A percentile compares a stretch with the other conserved stretches of the same genome.
Conservation (phyloP, 2,888 invertebrate species). For the Rhagophthalmus giganteus region DNA sequence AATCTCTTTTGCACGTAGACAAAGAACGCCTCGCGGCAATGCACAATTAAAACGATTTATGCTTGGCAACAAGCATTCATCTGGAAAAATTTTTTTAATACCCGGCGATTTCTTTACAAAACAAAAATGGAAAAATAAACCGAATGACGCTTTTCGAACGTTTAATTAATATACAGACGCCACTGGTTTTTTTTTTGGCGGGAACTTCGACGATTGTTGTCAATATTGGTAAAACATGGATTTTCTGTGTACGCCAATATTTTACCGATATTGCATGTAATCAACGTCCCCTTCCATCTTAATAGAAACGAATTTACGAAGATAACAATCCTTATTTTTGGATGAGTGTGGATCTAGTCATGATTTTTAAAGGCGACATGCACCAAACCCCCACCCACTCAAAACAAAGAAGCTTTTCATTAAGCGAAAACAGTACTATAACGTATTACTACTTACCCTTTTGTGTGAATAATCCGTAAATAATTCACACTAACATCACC, state of each 20-base stretch:
- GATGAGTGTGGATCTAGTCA: constrained; percentile 83
- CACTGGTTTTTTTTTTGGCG: constrained; percentile 1
- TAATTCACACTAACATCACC: constrained; percentile 1
- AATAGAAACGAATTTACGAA: not conserved
- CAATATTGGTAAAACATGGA: not conserved
- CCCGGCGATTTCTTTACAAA: no score
- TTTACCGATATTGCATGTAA: no score
- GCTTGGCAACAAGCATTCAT: constrained; percentile 9
- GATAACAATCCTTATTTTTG: constrained; percentile 57
- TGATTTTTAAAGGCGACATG: constrained; percentile 65
- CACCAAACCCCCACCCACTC: constrained; percentile 77
- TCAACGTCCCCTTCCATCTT: no score
- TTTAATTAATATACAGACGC: no score
- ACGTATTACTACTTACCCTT: not conserved
- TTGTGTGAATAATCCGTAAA: constrained; percentile 1
- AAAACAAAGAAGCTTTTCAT: no score
- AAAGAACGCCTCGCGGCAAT: not conserved
- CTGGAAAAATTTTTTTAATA: constrained; percentile 9
- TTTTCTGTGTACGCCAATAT: no score
- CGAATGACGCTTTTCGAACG: not conserved
- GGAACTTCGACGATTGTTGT: not conserved
- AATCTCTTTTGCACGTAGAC: no score
- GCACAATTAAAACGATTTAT: no score
- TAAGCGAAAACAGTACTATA: constrained; percentile 8
- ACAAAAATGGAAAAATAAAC: constrained; percentile 3